Base-by-base conservation (phyloP, 1,140 invertebrate genomes). In the Heliconius nattereri region DNA sequence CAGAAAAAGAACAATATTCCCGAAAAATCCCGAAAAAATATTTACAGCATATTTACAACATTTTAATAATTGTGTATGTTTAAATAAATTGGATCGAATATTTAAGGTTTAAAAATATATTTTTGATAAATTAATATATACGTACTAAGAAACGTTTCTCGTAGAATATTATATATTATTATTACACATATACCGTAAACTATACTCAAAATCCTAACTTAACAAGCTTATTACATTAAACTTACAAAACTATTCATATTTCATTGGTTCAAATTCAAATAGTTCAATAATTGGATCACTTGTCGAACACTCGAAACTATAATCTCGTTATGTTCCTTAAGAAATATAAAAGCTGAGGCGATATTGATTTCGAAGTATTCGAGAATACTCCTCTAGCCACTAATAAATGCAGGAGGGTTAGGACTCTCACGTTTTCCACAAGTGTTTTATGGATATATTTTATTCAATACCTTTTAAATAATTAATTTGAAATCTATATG, bases 381-480 rank as follows among this genome's bases (percentile, higher is more conserved):
- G 52, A 79, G 81, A 82, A 82, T 80, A 78, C 29, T 52, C 19
- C 78, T 37, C 74, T 40, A n/a, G 37, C 40, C 60, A 71, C 26
- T 82, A 73, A 79, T 73, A 82, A 79, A 79, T 80, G 73, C 78
- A 80, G 60, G 78, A 75, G 75, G 75, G 75, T 75, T 71, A 71
- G 26, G 74, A 75, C 78, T 78, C 74, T 80, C 66, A 82, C 81
- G 32, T 78, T 83, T 52, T 82, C 78, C 66, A 84, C 57, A 75
- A 86, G 83, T 86, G 82, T 91, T 91, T 87, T 87, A 89, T 88
- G 82, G 83, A 79, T 83, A 89, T 90, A 89, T 89, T 87, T 90
- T 86, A 89, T 91, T 91, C 89, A 91, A 57, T 16, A 35, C 60
- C 60, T 66, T 66, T 66, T 66, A 66, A 66, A 66, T 66, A 66